Base-by-base conservation (phyloP, 2,888 invertebrate species). In the Lucinisca nassula region DNA sequence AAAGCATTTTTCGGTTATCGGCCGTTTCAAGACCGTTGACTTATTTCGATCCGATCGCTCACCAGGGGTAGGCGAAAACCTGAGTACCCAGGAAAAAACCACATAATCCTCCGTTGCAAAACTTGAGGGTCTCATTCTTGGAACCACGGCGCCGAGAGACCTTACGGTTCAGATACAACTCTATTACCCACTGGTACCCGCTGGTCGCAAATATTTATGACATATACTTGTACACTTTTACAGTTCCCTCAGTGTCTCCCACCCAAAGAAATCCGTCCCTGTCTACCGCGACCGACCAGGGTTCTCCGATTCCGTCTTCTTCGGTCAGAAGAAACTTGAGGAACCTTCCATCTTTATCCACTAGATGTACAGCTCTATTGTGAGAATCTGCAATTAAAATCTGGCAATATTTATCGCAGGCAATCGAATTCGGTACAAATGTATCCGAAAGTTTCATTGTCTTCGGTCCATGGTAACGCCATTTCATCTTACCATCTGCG, bases 211-310 rank as follows among this genome's bases (percentile, higher is more conserved):
- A 8, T 55, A 6, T 35, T 67, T 35, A 67, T 67, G 67, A 67
- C 67, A 67, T 67, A 67, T 90, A 90, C 45, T 90, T 90, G 45
- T 83, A 90, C 21, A 90, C 88, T 55, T 74, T 84, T 3, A 90
- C 79, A 35, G 79, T 87, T 24, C 90, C 90, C 17, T 87, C 85
- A 0, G 88, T 90, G 55, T 90, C 88, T n/a, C 90, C 90, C 4
- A 90, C 79, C 90, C 90, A 90, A 0, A 90, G 73, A 74, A 88
- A 90, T 6, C 88, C 88, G 35, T 90, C 90, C 40, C 74, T 85
- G 61, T 90, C 90, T 8, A 90, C 88, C 38, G 90, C 90, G 0
- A 90, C 88, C 17, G 90, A 84, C 90, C 90, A 90, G 12, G 90
- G 90, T 79, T 90, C 90, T 21, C 90, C 88, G 6, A 90, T 74